Conservation (phyloP, 2,113 vertebrate species). For the Ariopsis seemanni region DNA sequence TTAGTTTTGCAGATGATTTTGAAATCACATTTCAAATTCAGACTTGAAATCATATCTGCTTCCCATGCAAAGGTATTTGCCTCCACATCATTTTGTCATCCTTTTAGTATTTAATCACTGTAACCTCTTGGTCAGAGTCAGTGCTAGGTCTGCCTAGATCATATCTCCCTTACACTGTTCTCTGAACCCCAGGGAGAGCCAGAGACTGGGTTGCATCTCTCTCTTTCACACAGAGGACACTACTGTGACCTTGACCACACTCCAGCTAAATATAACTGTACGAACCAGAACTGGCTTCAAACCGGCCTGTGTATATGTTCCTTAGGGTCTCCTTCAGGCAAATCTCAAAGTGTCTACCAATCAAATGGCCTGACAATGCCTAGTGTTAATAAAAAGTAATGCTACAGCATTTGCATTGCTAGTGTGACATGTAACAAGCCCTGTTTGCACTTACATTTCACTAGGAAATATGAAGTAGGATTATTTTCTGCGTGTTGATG, state of each 20-base stretch:
- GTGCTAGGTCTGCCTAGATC: conserved; percentile 3
- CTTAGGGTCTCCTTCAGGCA: conserved; percentile 4
- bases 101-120: background rate
- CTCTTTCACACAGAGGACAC: conserved; percentile 31
- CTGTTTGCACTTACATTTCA: conserved; percentile 16
- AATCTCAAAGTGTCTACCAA: conserved; percentile 22
- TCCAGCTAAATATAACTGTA: conserved; percentile 41
- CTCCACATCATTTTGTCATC: background rate
- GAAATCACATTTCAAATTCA: background rate
- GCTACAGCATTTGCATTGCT: conserved; percentile 42
- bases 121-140: background rate
- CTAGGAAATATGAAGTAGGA: conserved; percentile 7
- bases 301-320: conserved; percentile 1
- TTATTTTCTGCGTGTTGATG: conserved; percentile 28
- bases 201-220: conserved; percentile 15
- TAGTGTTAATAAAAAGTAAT: conserved; percentile 47
- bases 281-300: conserved; percentile 25
- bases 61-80: background rate
- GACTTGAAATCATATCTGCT: background rate
- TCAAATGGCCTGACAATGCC: conserved; percentile 18
- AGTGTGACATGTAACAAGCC: conserved; percentile 44
- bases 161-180: conserved; percentile 12
- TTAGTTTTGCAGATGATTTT: background rate
- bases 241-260: conserved; percentile 42
- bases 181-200: conserved; percentile 23